These are phyloP conservation scores for Calidris pugnax DNA, from an alignment of 2,113 vertebrate species.

Conservation along the genomic window DNA sequence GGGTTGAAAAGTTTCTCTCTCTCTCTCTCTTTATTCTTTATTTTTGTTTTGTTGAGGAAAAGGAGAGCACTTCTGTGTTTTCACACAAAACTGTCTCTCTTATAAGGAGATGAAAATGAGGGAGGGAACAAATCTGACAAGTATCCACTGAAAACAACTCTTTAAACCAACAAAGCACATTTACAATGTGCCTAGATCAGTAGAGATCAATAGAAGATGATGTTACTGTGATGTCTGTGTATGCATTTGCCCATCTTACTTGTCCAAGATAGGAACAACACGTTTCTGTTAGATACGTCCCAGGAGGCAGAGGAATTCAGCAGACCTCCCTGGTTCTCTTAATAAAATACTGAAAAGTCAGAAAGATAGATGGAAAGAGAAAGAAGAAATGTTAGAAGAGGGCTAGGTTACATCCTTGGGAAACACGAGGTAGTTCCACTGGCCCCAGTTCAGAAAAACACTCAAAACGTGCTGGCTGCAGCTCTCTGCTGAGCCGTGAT, in stretches of 20 bases:
- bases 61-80: background rate
- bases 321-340: background rate
- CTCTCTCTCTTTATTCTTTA: background rate
- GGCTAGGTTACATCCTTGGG: background rate
- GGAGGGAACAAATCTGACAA: constrained; percentile 19
- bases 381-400: background rate
- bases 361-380: background rate
- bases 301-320: background rate
- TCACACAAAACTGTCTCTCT: background rate
- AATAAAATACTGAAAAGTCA: background rate
- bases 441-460: background rate
- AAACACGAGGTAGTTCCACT: background rate
- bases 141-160: constrained; percentile 24
- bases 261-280: constrained; percentile 4
- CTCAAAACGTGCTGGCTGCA: background rate
- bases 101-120: constrained; percentile 4
- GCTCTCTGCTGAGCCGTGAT: background rate
- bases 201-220: constrained; percentile 45
- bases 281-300: background rate
- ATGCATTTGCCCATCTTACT: background rate
- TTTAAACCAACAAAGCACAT: constrained; percentile 43
- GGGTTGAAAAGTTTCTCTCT: background rate
- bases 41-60: background rate
- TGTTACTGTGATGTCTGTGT: constrained; percentile 35
- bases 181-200: background rate